phyloP scores from a whole-genome alignment of 37 sponge, comb jelly and placozoan genomes.

The Geodia barretti region DNA sequence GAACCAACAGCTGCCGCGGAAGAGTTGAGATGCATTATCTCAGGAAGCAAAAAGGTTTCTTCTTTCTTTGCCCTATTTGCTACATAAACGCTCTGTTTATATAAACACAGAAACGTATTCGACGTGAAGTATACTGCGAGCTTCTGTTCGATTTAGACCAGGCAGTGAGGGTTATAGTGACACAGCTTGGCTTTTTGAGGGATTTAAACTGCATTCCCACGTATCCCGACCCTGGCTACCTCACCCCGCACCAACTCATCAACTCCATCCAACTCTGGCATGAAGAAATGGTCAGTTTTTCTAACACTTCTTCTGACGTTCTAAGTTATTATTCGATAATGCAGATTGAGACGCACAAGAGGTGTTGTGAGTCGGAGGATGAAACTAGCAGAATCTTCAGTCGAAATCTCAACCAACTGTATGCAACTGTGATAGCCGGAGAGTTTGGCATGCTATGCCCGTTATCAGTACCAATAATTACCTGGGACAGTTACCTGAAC shows the following conservation, averaged over 20 bases:
- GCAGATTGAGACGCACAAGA: neutral
- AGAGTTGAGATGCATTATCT: too few species aligned
- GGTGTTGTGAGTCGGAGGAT: neutral
- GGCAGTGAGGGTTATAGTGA: neutral
- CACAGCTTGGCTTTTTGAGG: neutral
- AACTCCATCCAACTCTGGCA: neutral
- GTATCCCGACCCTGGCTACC: neutral
- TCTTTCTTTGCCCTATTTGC: too few species aligned
- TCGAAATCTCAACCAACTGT: neutral
- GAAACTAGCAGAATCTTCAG: neutral
- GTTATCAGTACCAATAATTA: neutral
- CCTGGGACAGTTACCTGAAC: neutral
- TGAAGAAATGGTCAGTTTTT: neutral
- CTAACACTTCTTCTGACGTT: neutral
- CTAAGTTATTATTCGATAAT: neutral
- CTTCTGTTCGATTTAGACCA: neutral
- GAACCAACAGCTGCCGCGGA: too few species aligned
- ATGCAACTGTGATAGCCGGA: neutral
- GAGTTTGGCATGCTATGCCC: neutral
- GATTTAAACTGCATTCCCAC: neutral
- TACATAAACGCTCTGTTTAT: too few species aligned
- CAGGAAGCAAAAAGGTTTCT: too few species aligned
- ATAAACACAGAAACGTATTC: neutral
- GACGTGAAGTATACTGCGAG: neutral
- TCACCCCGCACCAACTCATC: constrained; percentile 3